Evolutionary conservation across 2,888 invertebrate genomes (phyloP), one percentile per base, ranked within the genome.

Genomic region (Eurois occulta): DNA sequence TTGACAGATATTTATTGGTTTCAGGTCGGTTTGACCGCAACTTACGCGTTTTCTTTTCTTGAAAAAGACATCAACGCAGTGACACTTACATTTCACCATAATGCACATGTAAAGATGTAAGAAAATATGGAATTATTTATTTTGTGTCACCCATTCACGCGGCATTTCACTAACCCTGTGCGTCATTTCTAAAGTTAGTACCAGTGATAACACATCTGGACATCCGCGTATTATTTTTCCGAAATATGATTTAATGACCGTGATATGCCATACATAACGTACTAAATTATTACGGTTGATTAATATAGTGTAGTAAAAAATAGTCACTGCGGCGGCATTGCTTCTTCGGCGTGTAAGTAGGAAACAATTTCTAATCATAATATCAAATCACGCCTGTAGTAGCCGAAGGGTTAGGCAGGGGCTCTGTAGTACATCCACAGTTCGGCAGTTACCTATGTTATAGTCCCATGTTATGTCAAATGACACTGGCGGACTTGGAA

Each of bases 61-160:
- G n/a, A 24, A 60, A 77, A 77, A 80, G 60, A 80, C 72, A 24
- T 80, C 72, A 52, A 77, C 77, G 77, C 72, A 24, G 32, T 8
- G 10, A 16, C 5, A 7, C 32, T 68, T n/a, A n/a, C 41, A n/a
- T 41, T 41, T n/a, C 43, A n/a, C 55, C 32, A 6, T 2, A 2
- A 38, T 38, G 1, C 10, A 38, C 2, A 35, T 62, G 21, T 24
- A n/a, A 65, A 16, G 2, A 38, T n/a, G 41, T 3, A 16, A 58
- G 16, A 18, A 28, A 18, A 58, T 58, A 28, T n/a, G 24, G 10
- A 24, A n/a, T 58, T 7, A 7, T 16, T 28, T 7, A 13, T 55
- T n/a, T 13, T 21, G 21, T n/a, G 4, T 7, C 2, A 16, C 0
- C 2, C 7, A 60, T 38, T 80, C 2, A 2, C 38, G 64, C 41